A percentile compares a stretch with the other conserved stretches of the same genome.
Evolutionary conservation across 2,113 vertebrate species (phyloP).

Genomic region (Dascyllus trimaculatus): DNA sequence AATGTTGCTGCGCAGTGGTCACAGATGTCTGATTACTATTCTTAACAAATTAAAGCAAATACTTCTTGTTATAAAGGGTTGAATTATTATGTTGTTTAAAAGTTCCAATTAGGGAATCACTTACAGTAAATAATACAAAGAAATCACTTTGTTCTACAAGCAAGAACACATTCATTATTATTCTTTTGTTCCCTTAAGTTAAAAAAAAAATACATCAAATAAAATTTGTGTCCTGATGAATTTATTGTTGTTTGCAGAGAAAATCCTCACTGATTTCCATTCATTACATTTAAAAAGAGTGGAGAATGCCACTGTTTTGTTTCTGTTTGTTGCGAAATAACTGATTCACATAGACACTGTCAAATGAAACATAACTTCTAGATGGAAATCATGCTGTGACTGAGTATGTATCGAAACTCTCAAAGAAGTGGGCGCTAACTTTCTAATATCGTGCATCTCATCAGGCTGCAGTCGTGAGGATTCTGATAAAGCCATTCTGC

Average conservation of each 20-base stretch:
- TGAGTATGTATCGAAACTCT: constrained; percentile 12
- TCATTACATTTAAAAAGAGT: background rate
- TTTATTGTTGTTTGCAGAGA: background rate
- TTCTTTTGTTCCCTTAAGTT: background rate
- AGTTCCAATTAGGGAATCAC: background rate
- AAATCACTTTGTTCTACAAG: background rate
- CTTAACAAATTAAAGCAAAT: constrained; percentile 1
- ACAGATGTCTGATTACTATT: background rate
- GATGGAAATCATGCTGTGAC: background rate
- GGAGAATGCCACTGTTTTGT: background rate
- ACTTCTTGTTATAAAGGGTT: background rate
- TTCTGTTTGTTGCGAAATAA: background rate
- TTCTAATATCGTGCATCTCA: constrained; percentile 59
- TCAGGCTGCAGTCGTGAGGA: constrained; percentile 32
- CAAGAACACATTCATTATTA: background rate
- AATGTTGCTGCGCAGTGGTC: background rate
- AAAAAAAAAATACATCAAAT: background rate
- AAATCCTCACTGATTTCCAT: background rate
- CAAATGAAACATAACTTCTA: background rate
- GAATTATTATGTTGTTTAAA: background rate
- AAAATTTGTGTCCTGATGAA: background rate
- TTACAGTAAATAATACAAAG: constrained; percentile 10
- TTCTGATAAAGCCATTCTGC: constrained; percentile 53
- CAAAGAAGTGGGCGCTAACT: constrained; percentile 14
- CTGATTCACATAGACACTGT: background rate